A percentile compares a stretch with the other conserved stretches of the same genome.
These are phyloP conservation scores for Lacerta agilis DNA, from an alignment of 2,797 vertebrate species.

Conservation along the genomic window DNA sequence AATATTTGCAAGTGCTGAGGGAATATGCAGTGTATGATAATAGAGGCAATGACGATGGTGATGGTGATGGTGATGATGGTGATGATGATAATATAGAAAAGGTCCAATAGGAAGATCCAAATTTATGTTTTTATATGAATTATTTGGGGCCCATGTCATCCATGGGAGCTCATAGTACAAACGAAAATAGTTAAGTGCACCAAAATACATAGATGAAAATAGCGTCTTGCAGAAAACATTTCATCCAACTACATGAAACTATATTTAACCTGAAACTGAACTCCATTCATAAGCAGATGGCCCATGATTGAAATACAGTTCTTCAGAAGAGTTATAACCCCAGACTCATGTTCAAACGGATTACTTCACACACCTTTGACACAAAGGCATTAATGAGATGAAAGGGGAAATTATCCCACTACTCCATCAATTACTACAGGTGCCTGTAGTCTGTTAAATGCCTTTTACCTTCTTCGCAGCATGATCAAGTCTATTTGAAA, in stretches of 20 bases:
- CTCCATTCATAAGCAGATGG: not conserved
- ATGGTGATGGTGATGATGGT: no score
- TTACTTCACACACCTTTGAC: not conserved
- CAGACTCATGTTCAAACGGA: not conserved
- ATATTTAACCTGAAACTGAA: slow-evolving; percentile 30
- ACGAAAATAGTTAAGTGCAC: slow-evolving; percentile 7
- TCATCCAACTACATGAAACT: slow-evolving; percentile 7
- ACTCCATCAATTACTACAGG: not conserved
- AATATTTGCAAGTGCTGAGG: no score
- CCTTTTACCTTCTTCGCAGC: not conserved
- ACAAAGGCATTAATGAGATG: not conserved
- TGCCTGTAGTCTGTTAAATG: slow-evolving; percentile 2
- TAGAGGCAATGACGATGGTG: no score
- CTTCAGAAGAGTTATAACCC: not conserved
- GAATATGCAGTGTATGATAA: not conserved
- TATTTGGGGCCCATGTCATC: not conserved
- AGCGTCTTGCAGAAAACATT: slow-evolving; percentile 21
- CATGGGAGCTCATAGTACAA: slow-evolving; percentile 1
- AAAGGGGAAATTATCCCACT: slow-evolving; percentile 3
- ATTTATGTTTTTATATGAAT: not conserved
- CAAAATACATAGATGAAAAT: slow-evolving; percentile 23
- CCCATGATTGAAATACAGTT: slow-evolving; percentile 17
- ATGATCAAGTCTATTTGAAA: slow-evolving; percentile 23
- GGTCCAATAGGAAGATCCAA: not conserved
- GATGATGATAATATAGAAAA: no score